Percentiles rank a stretch among this genome's conserved stretches.
Evolutionary conservation across 2,888 invertebrate species (phyloP).

Genomic region (Anthophora plumipes): DNA sequence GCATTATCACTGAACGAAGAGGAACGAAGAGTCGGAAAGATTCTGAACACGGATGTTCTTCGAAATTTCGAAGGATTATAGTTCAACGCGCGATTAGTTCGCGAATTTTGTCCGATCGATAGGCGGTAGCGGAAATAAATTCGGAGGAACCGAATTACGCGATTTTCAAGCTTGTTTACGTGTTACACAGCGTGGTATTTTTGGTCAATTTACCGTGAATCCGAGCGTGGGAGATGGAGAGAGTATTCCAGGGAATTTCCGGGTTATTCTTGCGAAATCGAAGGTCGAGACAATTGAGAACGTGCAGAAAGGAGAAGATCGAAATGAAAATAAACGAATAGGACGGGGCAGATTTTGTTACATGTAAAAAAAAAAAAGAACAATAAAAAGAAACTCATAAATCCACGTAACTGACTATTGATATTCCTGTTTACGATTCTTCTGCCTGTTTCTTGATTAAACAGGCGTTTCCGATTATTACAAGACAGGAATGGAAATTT

Average conservation of each 20-base stretch:
- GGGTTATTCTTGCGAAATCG: neutral
- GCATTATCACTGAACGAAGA: too few species aligned
- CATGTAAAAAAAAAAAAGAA: neutral
- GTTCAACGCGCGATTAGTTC: neutral
- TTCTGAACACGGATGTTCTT: too few species aligned
- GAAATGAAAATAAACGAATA: neutral
- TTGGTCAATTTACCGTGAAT: slow-evolving; percentile 19
- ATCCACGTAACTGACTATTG: neutral
- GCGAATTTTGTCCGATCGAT: too few species aligned
- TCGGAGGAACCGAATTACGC: neutral
- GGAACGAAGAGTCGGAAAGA: too few species aligned
- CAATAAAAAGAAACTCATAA: too few species aligned
- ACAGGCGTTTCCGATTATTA: neutral
- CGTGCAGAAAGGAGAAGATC: too few species aligned
- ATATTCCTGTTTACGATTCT: neutral
- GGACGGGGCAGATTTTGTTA: neutral
- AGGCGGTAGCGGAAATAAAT: neutral
- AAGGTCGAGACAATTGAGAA: neutral
- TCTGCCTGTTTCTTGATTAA: neutral
- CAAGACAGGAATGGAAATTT: neutral
- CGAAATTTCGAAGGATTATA: too few species aligned
- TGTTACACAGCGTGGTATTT: slow-evolving; percentile 6
- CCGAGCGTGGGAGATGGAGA: slow-evolving; percentile 3
- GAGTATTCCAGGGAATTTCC: neutral
- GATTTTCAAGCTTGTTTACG: neutral